Percentiles rank a stretch among this genome's conserved stretches.
Conservation (phyloP, 2,888 invertebrate species). For the Lasioglossum calceatum region DNA sequence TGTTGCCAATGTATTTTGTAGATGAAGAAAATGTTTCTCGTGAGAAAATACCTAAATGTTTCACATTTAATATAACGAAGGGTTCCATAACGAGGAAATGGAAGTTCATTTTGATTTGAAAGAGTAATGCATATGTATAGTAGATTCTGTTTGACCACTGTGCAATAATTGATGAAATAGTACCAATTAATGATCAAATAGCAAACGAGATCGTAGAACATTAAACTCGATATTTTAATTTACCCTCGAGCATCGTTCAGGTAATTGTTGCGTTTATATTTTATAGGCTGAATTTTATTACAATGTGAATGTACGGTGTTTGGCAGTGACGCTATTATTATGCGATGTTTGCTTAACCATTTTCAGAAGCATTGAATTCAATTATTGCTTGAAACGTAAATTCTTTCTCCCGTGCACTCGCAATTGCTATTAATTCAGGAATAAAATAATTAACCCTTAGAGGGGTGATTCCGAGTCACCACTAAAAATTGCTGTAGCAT, state of each 20-base stretch:
- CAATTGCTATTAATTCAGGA: not conserved
- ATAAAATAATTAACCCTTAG: no score
- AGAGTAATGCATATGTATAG: not conserved
- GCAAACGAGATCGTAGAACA: not conserved
- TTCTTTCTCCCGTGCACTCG: not conserved
- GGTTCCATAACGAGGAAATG: not conserved
- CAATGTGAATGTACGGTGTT: not conserved
- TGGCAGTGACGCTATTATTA: not conserved
- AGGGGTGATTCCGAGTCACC: no score
- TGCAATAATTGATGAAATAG: not conserved
- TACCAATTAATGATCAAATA: not conserved
- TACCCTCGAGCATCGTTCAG: not conserved
- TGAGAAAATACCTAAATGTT: no score
- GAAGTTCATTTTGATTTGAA: not conserved
- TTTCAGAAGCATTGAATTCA: not conserved
- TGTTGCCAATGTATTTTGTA: not conserved
- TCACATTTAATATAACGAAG: no score
- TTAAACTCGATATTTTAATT: not conserved
- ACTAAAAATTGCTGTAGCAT: no score
- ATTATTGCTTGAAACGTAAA: not conserved
- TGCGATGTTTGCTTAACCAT: not conserved
- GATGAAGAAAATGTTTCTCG: no score
- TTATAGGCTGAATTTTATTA: not conserved
- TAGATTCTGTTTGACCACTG: not conserved
- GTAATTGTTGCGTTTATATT: not conserved